Evolutionary conservation across 2,888 invertebrate genomes (phyloP).

Genomic region (Anthoptus insignis): DNA sequence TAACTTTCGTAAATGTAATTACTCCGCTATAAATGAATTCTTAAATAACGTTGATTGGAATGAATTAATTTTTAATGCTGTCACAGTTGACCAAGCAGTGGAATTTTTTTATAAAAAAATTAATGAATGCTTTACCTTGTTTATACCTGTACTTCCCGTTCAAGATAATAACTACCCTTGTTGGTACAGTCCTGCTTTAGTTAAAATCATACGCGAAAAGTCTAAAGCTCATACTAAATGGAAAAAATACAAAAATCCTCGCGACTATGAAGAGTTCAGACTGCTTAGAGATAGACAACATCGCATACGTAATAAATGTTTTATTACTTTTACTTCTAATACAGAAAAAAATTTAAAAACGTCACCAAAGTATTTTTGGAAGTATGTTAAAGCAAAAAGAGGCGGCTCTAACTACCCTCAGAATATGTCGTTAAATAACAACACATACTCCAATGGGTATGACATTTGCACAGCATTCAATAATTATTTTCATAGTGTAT

Average conservation of each 20-base stretch:
- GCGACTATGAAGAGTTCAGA: not conserved
- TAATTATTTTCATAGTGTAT: not conserved
- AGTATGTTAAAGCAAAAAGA: not conserved
- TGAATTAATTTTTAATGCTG: not conserved
- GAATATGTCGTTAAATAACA: not conserved
- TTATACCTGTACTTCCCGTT: not conserved
- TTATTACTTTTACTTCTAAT: not conserved
- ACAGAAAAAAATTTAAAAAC: not conserved
- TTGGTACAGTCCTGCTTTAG: not conserved
- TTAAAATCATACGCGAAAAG: not conserved
- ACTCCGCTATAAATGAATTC: not conserved
- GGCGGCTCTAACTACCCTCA: not conserved
- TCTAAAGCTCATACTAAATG: not conserved
- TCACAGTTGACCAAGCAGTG: not conserved
- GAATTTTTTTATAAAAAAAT: not conserved
- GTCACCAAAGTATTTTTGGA: not conserved
- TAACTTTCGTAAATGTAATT: slow-evolving; percentile 1
- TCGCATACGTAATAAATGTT: not conserved
- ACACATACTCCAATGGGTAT: not conserved
- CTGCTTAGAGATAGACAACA: not conserved
- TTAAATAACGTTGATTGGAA: not conserved
- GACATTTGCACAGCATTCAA: not conserved
- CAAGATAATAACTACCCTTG: not conserved
- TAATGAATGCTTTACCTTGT: not conserved
- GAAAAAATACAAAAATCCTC: slow-evolving; percentile 1